Conservation (phyloP, 2,113 vertebrate genomes). For the Channa argus region DNA sequence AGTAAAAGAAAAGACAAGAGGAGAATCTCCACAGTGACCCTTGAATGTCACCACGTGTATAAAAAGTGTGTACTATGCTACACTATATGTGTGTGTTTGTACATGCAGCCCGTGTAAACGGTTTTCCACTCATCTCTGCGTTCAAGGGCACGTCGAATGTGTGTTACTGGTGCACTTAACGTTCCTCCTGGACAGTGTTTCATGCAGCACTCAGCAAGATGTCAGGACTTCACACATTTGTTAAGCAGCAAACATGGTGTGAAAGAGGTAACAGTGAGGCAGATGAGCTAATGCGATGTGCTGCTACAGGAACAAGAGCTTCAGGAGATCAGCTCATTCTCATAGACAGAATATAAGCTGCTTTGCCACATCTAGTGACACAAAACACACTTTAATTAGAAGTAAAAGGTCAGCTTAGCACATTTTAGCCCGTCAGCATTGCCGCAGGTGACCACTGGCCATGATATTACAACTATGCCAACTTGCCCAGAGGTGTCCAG, state of each 20-base stretch:
- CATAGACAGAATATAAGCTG: conserved; percentile 2
- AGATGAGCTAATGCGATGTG: conserved; percentile 23
- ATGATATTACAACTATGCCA: conserved; percentile 57
- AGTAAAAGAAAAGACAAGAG: conserved; percentile 42
- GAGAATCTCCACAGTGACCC: conserved; percentile 29
- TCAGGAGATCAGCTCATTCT: conserved; percentile 23
- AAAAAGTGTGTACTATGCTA: not conserved
- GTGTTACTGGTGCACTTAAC: conserved; percentile 40
- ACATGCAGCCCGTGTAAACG: not conserved
- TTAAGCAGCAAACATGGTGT: conserved; percentile 27
- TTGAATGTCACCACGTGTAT: not conserved
- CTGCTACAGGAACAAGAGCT: conserved; percentile 29
- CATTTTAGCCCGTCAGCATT: conserved; percentile 58
- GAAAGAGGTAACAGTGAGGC: conserved; percentile 48
- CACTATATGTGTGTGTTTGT: not conserved
- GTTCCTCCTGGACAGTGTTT: conserved; percentile 23
- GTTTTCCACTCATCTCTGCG: conserved; percentile 13
- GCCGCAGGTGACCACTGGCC: conserved; percentile 45
- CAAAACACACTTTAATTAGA: conserved; percentile 67
- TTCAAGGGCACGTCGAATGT: conserved; percentile 28
- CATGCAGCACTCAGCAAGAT: conserved; percentile 31
- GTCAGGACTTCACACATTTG: conserved; percentile 61
- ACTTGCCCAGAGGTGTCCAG: conserved; percentile 43
- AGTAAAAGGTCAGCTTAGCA: conserved; percentile 80
- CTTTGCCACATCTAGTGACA: conserved; percentile 61